Evolutionary conservation across 2,113 vertebrate genomes (phyloP).

Genomic region (Lepisosteus osseus): DNA sequence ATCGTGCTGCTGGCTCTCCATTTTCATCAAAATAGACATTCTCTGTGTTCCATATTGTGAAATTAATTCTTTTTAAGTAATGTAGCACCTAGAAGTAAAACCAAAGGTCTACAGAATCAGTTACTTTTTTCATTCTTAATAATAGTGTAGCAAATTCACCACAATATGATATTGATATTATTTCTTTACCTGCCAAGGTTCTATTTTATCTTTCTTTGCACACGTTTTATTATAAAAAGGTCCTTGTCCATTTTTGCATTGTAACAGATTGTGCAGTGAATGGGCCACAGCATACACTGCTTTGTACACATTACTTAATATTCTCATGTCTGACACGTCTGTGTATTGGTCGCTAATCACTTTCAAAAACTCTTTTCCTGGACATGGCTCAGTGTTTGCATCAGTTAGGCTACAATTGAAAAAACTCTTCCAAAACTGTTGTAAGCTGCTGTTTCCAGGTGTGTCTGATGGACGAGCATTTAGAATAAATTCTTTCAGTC

Average conservation of each 20-base stretch:
- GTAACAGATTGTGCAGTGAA: constrained; percentile 1
- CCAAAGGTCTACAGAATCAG: background rate
- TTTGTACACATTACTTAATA: constrained; percentile 6
- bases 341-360: background rate
- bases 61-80: constrained; percentile 61
- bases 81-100: constrained; percentile 57
- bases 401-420: constrained; percentile 11
- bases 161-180: no score
- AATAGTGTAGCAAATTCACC: no score
- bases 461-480: background rate
- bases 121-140: no score
- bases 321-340: background rate
- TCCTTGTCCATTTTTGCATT: constrained; percentile 1
- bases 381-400: background rate
- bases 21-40: constrained; percentile 59
- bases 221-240: constrained; percentile 8
- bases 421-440: constrained; percentile 8
- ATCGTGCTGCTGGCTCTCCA: constrained; percentile 62
- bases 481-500: constrained; percentile 4
- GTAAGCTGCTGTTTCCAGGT: background rate
- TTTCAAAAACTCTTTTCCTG: background rate
- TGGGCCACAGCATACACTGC: constrained; percentile 13
- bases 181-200: constrained; percentile 16
- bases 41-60: constrained; percentile 61
- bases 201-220: constrained; percentile 1